Evolutionary conservation across 2,113 vertebrate species (phyloP).

Genomic region (Corynorhinus townsendii): DNA sequence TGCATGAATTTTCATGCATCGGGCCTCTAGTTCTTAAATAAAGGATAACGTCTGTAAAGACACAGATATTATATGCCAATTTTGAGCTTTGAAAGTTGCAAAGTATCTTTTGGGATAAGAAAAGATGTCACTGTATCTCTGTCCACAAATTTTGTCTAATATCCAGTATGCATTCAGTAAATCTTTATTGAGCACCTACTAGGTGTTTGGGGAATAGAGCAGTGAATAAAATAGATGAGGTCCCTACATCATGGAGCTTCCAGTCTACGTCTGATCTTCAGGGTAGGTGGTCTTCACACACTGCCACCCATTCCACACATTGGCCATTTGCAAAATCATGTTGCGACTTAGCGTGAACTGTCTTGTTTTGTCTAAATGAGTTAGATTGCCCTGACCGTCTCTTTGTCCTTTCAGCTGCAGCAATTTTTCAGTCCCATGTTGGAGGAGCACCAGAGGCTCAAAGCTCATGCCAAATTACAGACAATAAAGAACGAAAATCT

Average conservation of each 20-base stretch:
- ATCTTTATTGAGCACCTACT: not conserved
- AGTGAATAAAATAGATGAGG: not conserved
- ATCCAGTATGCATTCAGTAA: not conserved
- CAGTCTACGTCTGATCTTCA: not conserved
- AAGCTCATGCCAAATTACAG: constrained; percentile 63
- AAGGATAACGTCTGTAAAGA: not conserved
- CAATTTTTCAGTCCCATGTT: constrained; percentile 78
- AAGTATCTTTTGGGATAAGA: not conserved
- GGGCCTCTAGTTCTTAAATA: not conserved
- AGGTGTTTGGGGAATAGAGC: not conserved
- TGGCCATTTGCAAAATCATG: not conserved
- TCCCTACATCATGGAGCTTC: not conserved
- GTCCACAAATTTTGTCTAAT: not conserved
- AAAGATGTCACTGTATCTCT: not conserved
- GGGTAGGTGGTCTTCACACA: not conserved
- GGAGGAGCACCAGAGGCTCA: constrained; percentile 66
- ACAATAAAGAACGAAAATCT: constrained; percentile 67
- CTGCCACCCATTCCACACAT: not conserved
- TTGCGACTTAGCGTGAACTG: not conserved
- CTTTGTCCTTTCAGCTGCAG: constrained; percentile 76
- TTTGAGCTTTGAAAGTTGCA: not conserved
- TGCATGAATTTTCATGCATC: too few relatives aligned
- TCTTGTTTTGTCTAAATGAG: not conserved
- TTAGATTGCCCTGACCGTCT: not conserved
- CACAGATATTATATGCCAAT: not conserved